Percentiles rank a stretch among this genome's conserved stretches.
phyloP scores from a whole-genome alignment of 2,888 invertebrate genomes.

The Ichneumoninae sp. region DNA sequence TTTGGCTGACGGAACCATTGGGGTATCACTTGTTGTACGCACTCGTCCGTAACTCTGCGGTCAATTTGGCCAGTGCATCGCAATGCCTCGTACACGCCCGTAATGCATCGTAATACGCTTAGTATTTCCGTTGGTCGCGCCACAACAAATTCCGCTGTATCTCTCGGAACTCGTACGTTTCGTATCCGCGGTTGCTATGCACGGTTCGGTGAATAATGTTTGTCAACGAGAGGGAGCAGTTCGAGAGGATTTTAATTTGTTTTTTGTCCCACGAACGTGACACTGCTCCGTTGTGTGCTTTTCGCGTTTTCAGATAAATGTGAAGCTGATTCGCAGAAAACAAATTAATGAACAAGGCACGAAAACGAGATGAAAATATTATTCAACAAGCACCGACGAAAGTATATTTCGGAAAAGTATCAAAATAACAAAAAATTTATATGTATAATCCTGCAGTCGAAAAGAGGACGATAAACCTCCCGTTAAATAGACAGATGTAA shows the following conservation, averaged over 20 bases:
- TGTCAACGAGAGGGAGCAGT: neutral
- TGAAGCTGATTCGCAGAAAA: neutral
- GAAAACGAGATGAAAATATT: neutral
- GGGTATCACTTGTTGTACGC: slow-evolving; percentile 36
- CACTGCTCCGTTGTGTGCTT: neutral
- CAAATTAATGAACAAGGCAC: neutral
- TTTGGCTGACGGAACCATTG: neutral
- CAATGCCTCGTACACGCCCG: slow-evolving; percentile 13
- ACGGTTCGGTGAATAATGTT: neutral
- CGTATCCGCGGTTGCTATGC: neutral
- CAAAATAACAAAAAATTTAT: neutral
- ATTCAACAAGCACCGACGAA: neutral
- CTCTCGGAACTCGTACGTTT: neutral
- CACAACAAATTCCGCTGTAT: neutral
- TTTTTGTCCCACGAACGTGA: neutral
- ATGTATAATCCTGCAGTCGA: neutral
- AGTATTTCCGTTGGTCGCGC: neutral
- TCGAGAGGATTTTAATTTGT: neutral
- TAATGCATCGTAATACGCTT: neutral
- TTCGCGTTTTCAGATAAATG: neutral
- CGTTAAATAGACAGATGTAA: neutral
- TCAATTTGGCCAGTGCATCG: slow-evolving; percentile 23
- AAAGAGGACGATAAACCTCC: neutral
- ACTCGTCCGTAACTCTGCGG: slow-evolving; percentile 43
- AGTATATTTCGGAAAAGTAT: neutral